Conservation (phyloP, 2,888 invertebrate genomes). For the Megalurothrips usitatus region DNA sequence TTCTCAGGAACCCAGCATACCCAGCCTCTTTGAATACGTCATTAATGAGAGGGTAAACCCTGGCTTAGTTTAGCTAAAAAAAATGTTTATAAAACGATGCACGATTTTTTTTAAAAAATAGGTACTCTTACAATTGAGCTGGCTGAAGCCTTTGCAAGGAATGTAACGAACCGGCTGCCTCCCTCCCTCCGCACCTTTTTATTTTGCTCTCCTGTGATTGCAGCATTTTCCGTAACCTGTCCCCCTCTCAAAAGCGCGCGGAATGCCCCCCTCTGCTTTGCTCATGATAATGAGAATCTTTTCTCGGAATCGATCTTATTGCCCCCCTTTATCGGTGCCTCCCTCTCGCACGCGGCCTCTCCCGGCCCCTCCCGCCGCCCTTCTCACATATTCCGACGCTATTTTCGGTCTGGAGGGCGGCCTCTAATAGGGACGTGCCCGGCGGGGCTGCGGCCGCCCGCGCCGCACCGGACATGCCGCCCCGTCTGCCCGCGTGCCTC, state of each 20-base stretch:
- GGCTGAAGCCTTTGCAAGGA: too few relatives aligned
- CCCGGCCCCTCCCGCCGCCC: neutral
- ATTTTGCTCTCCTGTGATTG: neutral
- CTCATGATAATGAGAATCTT: neutral
- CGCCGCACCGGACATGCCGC: neutral
- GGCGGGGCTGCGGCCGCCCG: neutral
- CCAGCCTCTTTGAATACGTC: too few relatives aligned
- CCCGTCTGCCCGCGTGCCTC: neutral
- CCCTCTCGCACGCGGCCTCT: neutral
- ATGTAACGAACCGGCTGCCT: too few relatives aligned
- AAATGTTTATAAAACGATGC: too few relatives aligned
- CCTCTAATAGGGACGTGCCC: too few relatives aligned
- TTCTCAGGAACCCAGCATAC: too few relatives aligned
- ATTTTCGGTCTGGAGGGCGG: too few relatives aligned
- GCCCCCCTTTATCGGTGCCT: neutral
- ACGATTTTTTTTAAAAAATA: too few relatives aligned
- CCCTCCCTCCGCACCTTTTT: neutral
- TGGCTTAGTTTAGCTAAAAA: too few relatives aligned
- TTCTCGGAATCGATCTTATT: neutral
- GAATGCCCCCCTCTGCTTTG: neutral
- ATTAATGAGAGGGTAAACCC: too few relatives aligned
- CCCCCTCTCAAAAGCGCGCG: neutral
- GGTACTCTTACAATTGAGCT: too few relatives aligned
- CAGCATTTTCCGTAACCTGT: neutral
- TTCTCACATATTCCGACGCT: neutral